These are phyloP conservation scores for Galaxias olidus DNA, from an alignment of 2,797 vertebrate species.

Conservation along the genomic window DNA sequence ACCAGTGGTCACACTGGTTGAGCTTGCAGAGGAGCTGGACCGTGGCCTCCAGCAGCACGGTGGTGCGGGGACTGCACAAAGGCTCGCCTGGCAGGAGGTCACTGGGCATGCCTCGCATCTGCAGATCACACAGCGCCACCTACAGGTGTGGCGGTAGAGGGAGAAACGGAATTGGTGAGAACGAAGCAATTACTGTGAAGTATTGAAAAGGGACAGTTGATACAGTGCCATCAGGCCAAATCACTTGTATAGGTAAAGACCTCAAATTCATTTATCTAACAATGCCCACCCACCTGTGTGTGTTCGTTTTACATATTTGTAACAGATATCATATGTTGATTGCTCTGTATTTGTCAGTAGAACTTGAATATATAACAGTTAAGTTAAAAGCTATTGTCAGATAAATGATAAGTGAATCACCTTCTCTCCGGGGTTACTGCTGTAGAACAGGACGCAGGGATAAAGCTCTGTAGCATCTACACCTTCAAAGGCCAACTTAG, in stretches of 20 bases:
- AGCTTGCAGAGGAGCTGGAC: slow-evolving; percentile 76
- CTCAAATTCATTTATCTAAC: too few relatives aligned
- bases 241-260: too few relatives aligned
- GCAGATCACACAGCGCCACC: slow-evolving; percentile 79
- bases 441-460: slow-evolving; percentile 84
- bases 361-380: too few relatives aligned
- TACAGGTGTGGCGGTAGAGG: slow-evolving; percentile 32
- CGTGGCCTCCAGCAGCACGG: slow-evolving; percentile 76
- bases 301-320: too few relatives aligned
- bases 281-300: too few relatives aligned
- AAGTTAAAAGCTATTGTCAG: too few relatives aligned
- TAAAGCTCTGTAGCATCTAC: slow-evolving; percentile 79
- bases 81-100: slow-evolving; percentile 80
- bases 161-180: too few relatives aligned
- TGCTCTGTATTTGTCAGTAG: too few relatives aligned
- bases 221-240: too few relatives aligned
- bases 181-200: too few relatives aligned
- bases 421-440: slow-evolving; percentile 85
- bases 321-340: too few relatives aligned
- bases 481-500: slow-evolving; percentile 82
- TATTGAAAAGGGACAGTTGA: too few relatives aligned
- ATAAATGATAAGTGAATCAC: slow-evolving; percentile 39
- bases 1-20: slow-evolving; percentile 76
- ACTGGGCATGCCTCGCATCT: slow-evolving; percentile 81
- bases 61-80: slow-evolving; percentile 76